Conservation (phyloP, 2,113 vertebrate genomes). For the Spea multiplicata region DNA sequence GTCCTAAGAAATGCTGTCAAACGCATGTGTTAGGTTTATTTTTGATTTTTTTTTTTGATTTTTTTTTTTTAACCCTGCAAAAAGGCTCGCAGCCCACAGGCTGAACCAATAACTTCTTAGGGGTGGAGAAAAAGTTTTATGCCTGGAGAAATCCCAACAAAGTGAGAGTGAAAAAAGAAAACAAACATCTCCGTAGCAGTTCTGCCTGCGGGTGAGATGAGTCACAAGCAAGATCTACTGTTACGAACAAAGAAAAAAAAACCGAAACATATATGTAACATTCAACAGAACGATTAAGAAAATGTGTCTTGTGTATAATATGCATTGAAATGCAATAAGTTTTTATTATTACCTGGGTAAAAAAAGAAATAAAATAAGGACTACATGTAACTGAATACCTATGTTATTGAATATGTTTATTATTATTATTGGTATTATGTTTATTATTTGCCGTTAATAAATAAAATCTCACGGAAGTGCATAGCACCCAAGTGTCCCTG, state of each 20-base stretch:
- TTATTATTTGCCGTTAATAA: no score
- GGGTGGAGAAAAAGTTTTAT: slow-evolving; percentile 59
- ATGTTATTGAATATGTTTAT: no score
- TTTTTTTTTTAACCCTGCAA: not conserved
- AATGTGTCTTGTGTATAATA: not conserved
- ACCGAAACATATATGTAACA: not conserved
- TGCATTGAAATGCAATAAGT: no score
- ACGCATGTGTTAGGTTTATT: not conserved
- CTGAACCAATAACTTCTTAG: slow-evolving; percentile 43
- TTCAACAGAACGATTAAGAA: not conserved
- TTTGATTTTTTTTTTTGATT: slow-evolving; percentile 12
- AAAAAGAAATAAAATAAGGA: no score
- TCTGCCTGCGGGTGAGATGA: slow-evolving; percentile 49
- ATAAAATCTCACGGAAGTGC: no score
- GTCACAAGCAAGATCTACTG: slow-evolving; percentile 50
- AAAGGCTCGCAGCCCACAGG: not conserved
- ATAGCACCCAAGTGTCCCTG: no score
- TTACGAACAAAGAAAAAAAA: not conserved
- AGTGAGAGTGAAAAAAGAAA: slow-evolving; percentile 49
- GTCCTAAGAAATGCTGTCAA: slow-evolving; percentile 1
- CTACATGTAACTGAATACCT: no score
- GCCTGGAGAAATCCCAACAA: slow-evolving; percentile 33
- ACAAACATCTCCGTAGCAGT: slow-evolving; percentile 59
- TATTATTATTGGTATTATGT: no score
- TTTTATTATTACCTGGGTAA: no score